phyloP scores from a whole-genome alignment of 2,797 vertebrate genomes.

The Halcyon smyrnensis region DNA sequence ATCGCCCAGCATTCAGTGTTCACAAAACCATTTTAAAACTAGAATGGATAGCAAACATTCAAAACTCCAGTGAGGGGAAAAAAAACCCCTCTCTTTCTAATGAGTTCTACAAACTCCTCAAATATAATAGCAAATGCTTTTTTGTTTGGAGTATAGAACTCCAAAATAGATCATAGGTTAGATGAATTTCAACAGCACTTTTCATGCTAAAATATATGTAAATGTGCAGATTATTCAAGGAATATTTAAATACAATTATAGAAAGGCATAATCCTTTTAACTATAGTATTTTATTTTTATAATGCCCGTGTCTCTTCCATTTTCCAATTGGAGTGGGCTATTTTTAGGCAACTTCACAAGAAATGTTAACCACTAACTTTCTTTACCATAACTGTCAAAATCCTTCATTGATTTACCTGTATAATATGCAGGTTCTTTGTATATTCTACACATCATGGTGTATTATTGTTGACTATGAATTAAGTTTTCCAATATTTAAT shows the following conservation, averaged over 20 bases:
- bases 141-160: background rate
- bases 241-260: conserved; percentile 37
- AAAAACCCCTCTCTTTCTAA: background rate
- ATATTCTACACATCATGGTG: background rate
- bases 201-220: background rate
- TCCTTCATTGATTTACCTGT: background rate
- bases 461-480: conserved; percentile 19
- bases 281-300: background rate
- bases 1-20: background rate
- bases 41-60: background rate
- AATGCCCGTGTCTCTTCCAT: background rate
- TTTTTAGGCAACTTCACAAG: background rate
- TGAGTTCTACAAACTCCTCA: background rate
- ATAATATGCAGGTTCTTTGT: background rate
- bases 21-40: background rate
- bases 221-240: background rate
- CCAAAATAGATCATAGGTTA: background rate
- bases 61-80: background rate
- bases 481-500: background rate
- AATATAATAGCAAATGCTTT: background rate
- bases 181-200: background rate
- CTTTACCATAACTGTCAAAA: background rate
- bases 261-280: conserved; percentile 11
- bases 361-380: background rate
- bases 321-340: background rate